Base-by-base conservation (phyloP, 2,113 vertebrate genomes). In the Felis chaus region DNA sequence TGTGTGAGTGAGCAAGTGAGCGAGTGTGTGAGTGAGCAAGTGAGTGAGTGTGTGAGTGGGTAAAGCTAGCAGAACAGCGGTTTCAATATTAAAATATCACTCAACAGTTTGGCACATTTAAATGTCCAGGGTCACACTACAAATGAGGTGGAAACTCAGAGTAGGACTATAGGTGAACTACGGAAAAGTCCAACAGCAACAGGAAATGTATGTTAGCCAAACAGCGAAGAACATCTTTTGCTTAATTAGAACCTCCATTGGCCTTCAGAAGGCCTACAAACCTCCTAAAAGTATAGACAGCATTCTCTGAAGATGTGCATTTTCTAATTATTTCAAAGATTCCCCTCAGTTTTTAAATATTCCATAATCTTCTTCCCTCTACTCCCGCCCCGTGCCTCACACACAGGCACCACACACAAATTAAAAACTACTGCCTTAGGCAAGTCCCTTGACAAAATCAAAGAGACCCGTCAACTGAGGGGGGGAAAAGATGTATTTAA, bases 1-100 rank as follows among this genome's bases (percentile, higher is more conserved):
- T 91, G 61, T 63, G 13, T 63, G 39, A 57, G 48, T 55, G 48
- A 85, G 50, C 33, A 39, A 68, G 78, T 73, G 36, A 91, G 93
- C 45, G 48, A 85, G 50, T 36, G 45, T 68, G 78, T 73, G 41
- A 57, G 48, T 55, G 48, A 85, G 50, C 33, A 39, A 68, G 78
- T 73, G 36, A 91, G 93, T 55, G 48, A 85, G 50, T 36, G 45
- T 68, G 78, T 73, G 41, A 91, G 93, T 78, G 65, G 96, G 88
- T 55, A 36, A 95, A 96, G 74, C 36, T 33, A 93, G 29, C 14
- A 7, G 0, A 97, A 74, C 71, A 86, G 85, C 61, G 84, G 39
- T 97, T 96, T 95, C 86, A 93, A n/a, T 57, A 73, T 13, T 94
- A 89, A 33, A 78, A n/a, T 94, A 97, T 93, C 94, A 66, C 85